A percentile compares a stretch with the other conserved stretches of the same genome.
phyloP scores from a whole-genome alignment of 2,797 vertebrate genomes.

The Scolopax rusticola region DNA sequence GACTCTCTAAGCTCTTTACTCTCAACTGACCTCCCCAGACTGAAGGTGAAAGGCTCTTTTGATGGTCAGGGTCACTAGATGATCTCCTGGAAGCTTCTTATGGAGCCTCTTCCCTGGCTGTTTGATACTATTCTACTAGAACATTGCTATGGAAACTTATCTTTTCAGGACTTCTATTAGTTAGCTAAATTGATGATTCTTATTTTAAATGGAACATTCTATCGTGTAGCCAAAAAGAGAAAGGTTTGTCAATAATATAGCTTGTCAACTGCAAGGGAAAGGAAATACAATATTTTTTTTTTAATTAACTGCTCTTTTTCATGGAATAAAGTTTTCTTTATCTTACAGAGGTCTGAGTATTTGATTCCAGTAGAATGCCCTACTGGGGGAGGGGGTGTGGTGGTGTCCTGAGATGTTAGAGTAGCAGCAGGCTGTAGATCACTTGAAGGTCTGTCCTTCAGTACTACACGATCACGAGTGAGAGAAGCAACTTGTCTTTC shows the following conservation, averaged over 20 bases:
- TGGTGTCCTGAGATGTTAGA: background rate
- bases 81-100: background rate
- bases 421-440: background rate
- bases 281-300: background rate
- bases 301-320: background rate
- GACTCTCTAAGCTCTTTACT: background rate
- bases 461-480: background rate
- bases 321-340: slow-evolving; percentile 49
- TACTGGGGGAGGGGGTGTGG: rapidly evolving
- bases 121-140: background rate
- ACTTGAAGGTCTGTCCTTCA: background rate
- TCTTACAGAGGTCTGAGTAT: background rate
- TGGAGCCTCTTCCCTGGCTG: background rate
- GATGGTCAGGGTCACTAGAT: background rate
- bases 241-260: background rate
- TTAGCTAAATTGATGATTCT: background rate
- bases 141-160: background rate
- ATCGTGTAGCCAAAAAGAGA: background rate
- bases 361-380: background rate
- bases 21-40: background rate
- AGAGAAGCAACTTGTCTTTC: background rate
- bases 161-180: background rate
- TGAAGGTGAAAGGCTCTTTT: background rate
- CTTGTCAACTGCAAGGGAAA: background rate
- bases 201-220: background rate